Percentiles rank a stretch among this genome's conserved stretches.
These are phyloP conservation scores for Schizothorax lantsangensis DNA, from an alignment of 2,797 vertebrate species.

Conservation along the genomic window DNA sequence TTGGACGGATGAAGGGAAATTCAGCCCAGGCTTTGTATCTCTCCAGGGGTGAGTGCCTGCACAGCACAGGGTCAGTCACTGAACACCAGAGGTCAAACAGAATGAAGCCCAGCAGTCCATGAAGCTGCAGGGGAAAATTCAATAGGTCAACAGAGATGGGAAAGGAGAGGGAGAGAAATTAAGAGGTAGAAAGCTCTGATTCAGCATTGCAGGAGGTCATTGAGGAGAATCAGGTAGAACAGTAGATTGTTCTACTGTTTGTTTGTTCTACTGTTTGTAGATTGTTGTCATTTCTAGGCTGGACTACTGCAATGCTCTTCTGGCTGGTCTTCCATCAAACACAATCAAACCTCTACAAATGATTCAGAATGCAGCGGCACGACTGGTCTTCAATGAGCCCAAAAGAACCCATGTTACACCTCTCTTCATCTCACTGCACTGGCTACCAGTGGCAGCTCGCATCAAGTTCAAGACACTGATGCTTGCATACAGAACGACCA, in stretches of 20 bases:
- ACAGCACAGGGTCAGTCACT: conserved; percentile 44
- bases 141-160: conserved; percentile 56
- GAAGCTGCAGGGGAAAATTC: conserved; percentile 47
- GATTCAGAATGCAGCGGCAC: too few species aligned
- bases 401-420: too few species aligned
- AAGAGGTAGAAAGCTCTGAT: conserved; percentile 55
- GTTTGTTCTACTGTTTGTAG: too few species aligned
- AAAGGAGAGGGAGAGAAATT: conserved; percentile 41
- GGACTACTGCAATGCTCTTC: too few species aligned
- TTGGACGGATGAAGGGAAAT: conserved; percentile 30
- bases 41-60: conserved; percentile 41
- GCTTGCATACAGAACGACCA: too few species aligned
- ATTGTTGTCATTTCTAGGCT: too few species aligned
- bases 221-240: conserved; percentile 26
- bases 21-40: conserved; percentile 37
- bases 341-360: too few species aligned
- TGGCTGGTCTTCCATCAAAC: too few species aligned
- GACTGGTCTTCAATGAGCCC: too few species aligned
- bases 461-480: too few species aligned
- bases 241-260: conserved; percentile 2
- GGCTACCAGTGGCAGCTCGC: too few species aligned
- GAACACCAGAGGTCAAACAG: conserved; percentile 55
- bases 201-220: conserved; percentile 59
- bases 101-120: conserved; percentile 57
- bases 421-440: too few species aligned